Conservation (phyloP, 2,888 invertebrate species). For the Perdita meconis region DNA sequence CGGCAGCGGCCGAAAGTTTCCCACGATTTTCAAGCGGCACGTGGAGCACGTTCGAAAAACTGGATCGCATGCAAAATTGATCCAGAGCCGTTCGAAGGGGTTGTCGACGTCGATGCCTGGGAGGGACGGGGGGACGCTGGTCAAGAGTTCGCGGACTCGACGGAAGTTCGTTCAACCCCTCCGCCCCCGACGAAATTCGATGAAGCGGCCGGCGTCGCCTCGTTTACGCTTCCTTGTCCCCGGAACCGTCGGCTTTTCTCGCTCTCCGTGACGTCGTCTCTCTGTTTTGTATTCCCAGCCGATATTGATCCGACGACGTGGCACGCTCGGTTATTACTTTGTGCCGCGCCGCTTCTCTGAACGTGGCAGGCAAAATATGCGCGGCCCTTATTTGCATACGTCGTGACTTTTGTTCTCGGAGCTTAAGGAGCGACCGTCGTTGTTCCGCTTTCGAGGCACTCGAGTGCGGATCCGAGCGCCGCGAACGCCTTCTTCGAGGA, state of each 20-base stretch:
- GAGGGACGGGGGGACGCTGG: conserved; percentile 40
- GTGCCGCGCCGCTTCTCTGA: conserved; percentile 36
- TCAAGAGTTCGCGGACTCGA: conserved; percentile 32
- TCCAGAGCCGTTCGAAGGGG: too few species aligned
- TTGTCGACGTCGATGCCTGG: too few species aligned
- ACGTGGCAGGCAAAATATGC: conserved; percentile 58
- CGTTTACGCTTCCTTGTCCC: conserved; percentile 63
- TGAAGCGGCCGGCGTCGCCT: conserved; percentile 47
- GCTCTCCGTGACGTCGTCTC: conserved; percentile 59
- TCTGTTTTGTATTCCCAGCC: conserved; percentile 74
- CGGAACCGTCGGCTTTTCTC: conserved; percentile 67
- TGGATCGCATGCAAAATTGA: conserved; percentile 62
- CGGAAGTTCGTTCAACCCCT: background rate
- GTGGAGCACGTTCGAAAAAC: conserved; percentile 30
- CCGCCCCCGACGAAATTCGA: conserved; percentile 31
- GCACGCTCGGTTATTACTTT: conserved; percentile 68
- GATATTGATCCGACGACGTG: conserved; percentile 81
- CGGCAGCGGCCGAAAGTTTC: conserved; percentile 14
- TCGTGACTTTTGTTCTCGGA: conserved; percentile 31
- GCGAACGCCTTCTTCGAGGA: background rate
- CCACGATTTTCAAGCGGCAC: conserved; percentile 25
- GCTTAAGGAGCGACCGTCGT: conserved; percentile 16
- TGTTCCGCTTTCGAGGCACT: too few species aligned
- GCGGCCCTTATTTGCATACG: conserved; percentile 43
- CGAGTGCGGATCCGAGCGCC: background rate